phyloP scores from a whole-genome alignment of 2,797 vertebrate species.

The Podargus strigoides region DNA sequence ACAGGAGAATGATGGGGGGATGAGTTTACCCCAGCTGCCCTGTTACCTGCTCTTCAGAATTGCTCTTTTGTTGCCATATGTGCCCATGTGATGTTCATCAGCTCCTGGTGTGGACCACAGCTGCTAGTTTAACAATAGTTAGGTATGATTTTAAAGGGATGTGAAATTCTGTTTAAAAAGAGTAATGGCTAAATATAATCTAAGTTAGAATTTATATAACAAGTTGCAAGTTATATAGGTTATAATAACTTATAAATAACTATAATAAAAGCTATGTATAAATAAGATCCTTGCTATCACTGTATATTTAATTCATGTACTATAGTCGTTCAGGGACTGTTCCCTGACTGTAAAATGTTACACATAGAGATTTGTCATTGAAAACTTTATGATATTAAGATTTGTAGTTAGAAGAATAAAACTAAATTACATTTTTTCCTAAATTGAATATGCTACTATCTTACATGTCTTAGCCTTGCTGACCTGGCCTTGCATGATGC shows the following conservation, averaged over 20 bases:
- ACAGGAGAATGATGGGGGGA: neutral
- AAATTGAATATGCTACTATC: neutral
- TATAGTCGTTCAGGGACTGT: neutral
- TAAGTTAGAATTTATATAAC: neutral
- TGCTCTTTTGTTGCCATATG: neutral
- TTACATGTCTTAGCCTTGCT: neutral
- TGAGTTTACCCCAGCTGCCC: neutral
- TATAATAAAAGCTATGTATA: neutral
- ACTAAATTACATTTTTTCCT: neutral
- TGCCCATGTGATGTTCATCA: neutral
- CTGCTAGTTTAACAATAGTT: neutral
- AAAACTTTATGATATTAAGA: neutral
- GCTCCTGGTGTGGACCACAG: neutral
- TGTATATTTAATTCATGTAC: neutral
- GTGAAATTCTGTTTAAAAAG: neutral
- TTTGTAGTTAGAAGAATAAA: conserved; percentile 1
- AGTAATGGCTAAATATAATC: neutral
- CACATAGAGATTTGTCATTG: neutral
- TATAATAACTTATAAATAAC: neutral
- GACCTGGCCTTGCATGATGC: conserved; percentile 40
- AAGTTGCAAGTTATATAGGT: neutral
- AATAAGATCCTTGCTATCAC: neutral
- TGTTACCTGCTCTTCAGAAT: neutral
- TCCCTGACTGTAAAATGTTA: neutral
- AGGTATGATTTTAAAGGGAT: neutral